Evolutionary conservation across 92 coral and sea anemone species (phyloP), one percentile per base, ranked within the genome.

Genomic region (Nematostella vectensis): DNA sequence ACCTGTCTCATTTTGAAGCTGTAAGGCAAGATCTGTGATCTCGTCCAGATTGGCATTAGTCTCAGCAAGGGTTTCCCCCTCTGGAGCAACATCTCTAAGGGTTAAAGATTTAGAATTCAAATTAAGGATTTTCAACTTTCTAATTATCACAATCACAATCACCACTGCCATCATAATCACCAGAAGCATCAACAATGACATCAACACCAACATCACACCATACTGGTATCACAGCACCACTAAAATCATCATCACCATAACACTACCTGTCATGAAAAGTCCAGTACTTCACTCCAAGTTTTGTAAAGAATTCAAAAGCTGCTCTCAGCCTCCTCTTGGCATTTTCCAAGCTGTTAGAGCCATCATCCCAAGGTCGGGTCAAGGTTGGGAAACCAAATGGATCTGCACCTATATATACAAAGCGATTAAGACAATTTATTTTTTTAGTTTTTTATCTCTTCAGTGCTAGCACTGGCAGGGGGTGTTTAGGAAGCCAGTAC

Each of bases 341-440:
- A 80, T 81, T 85, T 55, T 81, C 81, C 63, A 85, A 29, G 62
- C 88, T 85, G 81, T 66, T 75, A 47, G 89, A 69, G 1, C 94
- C 94, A 62, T 85, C 94, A 3, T 85, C 94, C 94, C 94, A 85
- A 31, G 87, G 88, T 15, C 94, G 62, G 20, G 71, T 59, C 25
- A 85, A 52, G 23, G 94, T 85, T 1, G 94, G 94, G 26, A 75
- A 85, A 50, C 94, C 94, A 71, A 85, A 85, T 38, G 88, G 94
- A 63, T 85, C 94, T 33, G 88, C 88, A 17, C 94, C 94, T 85
- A 29, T n/a, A 22, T 12, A 52, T 15, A 36, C 13, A 47, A 12
- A 6, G 50, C 6, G n/a, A n/a, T n/a, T n/a, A n/a, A n/a, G n/a
- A n/a, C n/a, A n/a, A n/a, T n/a, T n/a, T n/a, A 40, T 11, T 22